These are phyloP conservation scores for Dasypogon diadema DNA, from an alignment of 2,888 invertebrate species.

Conservation along the genomic window DNA sequence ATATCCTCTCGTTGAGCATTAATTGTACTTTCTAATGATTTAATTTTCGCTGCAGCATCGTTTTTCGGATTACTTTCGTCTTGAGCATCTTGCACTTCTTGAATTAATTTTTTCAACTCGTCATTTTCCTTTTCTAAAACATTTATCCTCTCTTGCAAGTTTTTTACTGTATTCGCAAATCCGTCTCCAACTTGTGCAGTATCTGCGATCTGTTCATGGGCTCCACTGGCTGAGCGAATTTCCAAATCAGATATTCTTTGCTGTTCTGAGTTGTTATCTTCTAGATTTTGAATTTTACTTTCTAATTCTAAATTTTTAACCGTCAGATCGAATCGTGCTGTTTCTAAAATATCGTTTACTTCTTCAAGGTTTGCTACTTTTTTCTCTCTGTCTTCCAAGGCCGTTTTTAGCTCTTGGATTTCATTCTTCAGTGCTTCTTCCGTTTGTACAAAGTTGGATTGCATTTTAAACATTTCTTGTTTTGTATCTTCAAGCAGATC, in stretches of 20 bases:
- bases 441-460: constrained; percentile 79
- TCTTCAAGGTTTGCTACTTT: constrained; percentile 72
- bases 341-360: constrained; percentile 71
- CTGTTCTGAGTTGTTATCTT: constrained; percentile 60
- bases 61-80: constrained; percentile 30
- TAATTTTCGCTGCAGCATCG: constrained; percentile 58
- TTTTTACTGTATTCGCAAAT: constrained; percentile 70
- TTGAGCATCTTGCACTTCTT: constrained; percentile 59
- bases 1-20: constrained; percentile 69
- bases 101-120: constrained; percentile 71
- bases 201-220: constrained; percentile 63
- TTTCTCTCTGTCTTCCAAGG: constrained; percentile 72
- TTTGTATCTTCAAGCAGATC: constrained; percentile 83
- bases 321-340: constrained; percentile 70
- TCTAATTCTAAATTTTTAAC: constrained; percentile 69
- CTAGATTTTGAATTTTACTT: constrained; percentile 67
- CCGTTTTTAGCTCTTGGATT: constrained; percentile 71
- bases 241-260: constrained; percentile 65
- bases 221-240: too few relatives aligned
- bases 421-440: constrained; percentile 80
- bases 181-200: constrained; percentile 68
- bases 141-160: constrained; percentile 71
- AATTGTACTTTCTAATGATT: constrained; percentile 69
- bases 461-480: constrained; percentile 83
- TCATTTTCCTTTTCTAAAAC: constrained; percentile 71